Evolutionary conservation across 1,140 invertebrate genomes (phyloP).

Genomic region (Galendromus occidentalis): DNA sequence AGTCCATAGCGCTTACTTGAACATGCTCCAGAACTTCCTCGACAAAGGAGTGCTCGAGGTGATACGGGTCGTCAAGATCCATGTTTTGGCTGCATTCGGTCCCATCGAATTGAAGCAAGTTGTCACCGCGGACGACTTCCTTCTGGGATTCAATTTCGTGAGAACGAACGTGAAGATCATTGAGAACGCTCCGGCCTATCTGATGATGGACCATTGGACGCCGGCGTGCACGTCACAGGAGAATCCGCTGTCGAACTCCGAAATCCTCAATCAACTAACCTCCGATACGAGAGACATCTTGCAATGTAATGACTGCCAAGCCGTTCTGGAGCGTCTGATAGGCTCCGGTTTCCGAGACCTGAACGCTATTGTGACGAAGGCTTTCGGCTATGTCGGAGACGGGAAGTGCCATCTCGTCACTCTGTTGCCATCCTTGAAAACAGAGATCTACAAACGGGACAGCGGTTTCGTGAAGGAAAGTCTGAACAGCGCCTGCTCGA

Average conservation of each 20-base stretch:
- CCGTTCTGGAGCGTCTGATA: not conserved
- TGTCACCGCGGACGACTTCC: not conserved
- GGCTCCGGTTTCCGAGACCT: not conserved
- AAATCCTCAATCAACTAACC: not conserved
- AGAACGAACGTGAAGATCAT: not conserved
- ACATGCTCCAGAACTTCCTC: slow-evolving; percentile 5
- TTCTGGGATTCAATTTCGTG: not conserved
- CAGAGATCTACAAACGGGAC: not conserved
- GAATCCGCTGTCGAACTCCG: not conserved
- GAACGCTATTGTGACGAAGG: not conserved
- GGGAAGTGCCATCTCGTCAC: not conserved
- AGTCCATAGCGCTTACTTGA: not conserved
- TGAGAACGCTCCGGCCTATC: not conserved
- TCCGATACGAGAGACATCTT: not conserved
- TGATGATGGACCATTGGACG: not conserved
- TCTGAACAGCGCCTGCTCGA: not conserved
- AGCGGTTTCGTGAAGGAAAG: not conserved
- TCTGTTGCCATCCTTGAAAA: not conserved
- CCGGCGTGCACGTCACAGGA: not conserved
- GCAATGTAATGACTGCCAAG: not conserved
- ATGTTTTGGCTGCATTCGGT: not conserved
- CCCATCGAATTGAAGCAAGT: not conserved
- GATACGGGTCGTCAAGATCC: not conserved
- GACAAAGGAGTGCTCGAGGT: not conserved
- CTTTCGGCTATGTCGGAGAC: not conserved